Percentiles rank a stretch among this genome's conserved stretches.
Evolutionary conservation across 2,113 vertebrate genomes (phyloP).

Genomic region (Zosterops hypoxanthus): DNA sequence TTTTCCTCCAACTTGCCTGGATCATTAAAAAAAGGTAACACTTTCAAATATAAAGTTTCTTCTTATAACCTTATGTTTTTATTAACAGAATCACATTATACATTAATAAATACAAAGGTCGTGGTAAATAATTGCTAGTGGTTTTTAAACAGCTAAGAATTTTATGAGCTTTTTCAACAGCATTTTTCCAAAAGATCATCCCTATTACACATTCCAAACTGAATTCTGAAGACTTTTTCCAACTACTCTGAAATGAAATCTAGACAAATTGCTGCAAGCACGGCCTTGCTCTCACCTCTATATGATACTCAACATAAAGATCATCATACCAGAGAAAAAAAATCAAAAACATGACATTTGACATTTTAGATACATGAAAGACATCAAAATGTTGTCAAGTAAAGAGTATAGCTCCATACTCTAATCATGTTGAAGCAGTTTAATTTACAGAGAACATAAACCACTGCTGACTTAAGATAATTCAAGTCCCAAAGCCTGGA

Average conservation of each 20-base stretch:
- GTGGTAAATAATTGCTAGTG: not conserved
- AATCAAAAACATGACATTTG: not conserved
- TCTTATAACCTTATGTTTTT: not conserved
- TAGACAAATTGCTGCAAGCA: not conserved
- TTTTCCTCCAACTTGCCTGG: not conserved
- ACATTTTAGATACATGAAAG: conserved; percentile 1
- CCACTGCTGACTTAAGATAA: not conserved
- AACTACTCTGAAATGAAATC: not conserved
- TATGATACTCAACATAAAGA: not conserved
- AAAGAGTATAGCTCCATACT: conserved; percentile 2
- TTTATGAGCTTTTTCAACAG: not conserved
- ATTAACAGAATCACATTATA: not conserved
- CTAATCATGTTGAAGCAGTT: conserved; percentile 26
- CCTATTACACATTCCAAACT: not conserved
- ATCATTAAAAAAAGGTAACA: not conserved
- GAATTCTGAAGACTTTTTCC: not conserved
- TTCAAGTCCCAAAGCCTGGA: conserved; percentile 6
- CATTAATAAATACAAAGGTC: conserved; percentile 33
- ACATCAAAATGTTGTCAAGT: not conserved
- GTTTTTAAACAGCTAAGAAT: conserved; percentile 37
- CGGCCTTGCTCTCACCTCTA: not conserved
- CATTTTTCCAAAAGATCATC: not conserved
- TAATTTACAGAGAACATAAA: conserved; percentile 59
- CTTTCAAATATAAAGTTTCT: not conserved
- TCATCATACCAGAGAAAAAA: not conserved